Evolutionary conservation across 2,113 vertebrate genomes (phyloP), one percentile per base, ranked within the genome.

Genomic region (Oncorhynchus tshawytscha): DNA sequence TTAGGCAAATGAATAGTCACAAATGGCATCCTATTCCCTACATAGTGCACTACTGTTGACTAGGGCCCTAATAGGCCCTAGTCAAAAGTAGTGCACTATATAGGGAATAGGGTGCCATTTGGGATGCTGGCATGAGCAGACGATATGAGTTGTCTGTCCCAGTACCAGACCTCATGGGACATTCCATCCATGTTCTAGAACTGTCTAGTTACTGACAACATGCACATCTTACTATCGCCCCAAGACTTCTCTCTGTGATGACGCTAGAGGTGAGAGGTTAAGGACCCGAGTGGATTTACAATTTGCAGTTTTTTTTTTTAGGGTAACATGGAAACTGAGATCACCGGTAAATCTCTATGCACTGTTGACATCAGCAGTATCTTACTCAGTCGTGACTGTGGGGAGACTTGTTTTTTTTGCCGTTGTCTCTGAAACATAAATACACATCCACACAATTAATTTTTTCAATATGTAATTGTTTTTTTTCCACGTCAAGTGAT

Each of bases 301-400:
- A 2, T 11, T 11, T 2, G 2, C 39, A 45, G 8, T 27, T 45
- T 11, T 39, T 39, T 24, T 24, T 24, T 18, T 57, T 0, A 4
- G 7, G 34, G 39, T 45, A 11, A 59, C 29, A 25, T 71, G 67
- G 73, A 76, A 76, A 7, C 24, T 84, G 81, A 87, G 71, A 45
- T 84, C 79, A 87, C 74, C 84, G 51, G 54, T 22, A 2, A 0
- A 65, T 78, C 51, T 82, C 73, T 1, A 24, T 75, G 79, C 83
- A 73, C 80, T 67, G 76, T 71, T 77, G 54, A 57, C 16, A 20
- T 57, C 54, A 20, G 16, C 4, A 57, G 54, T 57, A 57, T 57
- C 54, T 57, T 15, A 2, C 54, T 20, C 16, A 1, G 51, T 54
- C 54, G 16, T 20, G 16, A 57, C 54, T 57, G 12, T 57, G 27